phyloP scores from a whole-genome alignment of 2,888 invertebrate species.

The Acanthacorydalis orientalis region DNA sequence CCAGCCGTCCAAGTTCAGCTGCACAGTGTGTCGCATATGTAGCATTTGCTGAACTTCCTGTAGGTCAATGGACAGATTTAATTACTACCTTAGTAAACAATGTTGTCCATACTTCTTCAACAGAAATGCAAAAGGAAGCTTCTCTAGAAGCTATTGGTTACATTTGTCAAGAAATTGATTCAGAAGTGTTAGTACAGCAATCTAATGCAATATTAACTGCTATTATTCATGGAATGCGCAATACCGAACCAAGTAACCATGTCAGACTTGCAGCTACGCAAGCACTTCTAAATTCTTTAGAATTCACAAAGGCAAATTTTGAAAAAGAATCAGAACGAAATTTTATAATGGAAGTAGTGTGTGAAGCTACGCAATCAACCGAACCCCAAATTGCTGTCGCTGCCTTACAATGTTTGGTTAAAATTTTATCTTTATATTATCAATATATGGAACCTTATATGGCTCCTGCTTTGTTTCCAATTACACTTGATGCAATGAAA shows the following conservation, averaged over 20 bases:
- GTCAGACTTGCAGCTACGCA: constrained; percentile 93
- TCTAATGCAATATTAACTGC: constrained; percentile 96
- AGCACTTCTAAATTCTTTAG: constrained; percentile 89
- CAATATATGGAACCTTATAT: constrained; percentile 99
- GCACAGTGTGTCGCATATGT: constrained; percentile 99
- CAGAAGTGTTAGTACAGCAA: constrained; percentile 78
- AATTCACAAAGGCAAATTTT: constrained; percentile 97
- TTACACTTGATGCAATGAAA: constrained; percentile 97
- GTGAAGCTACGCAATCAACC: constrained; percentile 90
- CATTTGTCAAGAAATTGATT: constrained; percentile 95
- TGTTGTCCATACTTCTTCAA: constrained; percentile 70
- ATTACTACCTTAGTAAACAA: constrained; percentile 77
- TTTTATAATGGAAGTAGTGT: constrained; percentile 97
- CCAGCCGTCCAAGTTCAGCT: constrained; percentile 85
- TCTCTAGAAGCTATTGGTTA: constrained; percentile 97
- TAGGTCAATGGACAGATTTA: constrained; percentile 81
- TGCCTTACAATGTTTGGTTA: constrained; percentile 92
- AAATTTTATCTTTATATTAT: constrained; percentile 96
- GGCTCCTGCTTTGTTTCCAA: constrained; percentile 94
- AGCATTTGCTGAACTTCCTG: constrained; percentile 89
- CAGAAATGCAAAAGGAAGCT: constrained; percentile 91
- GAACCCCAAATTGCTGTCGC: constrained; percentile 90
- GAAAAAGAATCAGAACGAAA: constrained; percentile 94
- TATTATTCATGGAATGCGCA: constrained; percentile 97
- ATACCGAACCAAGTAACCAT: constrained; percentile 81